phyloP scores from a whole-genome alignment of 1,140 invertebrate genomes.

The Pseudomyrmex sp. region DNA sequence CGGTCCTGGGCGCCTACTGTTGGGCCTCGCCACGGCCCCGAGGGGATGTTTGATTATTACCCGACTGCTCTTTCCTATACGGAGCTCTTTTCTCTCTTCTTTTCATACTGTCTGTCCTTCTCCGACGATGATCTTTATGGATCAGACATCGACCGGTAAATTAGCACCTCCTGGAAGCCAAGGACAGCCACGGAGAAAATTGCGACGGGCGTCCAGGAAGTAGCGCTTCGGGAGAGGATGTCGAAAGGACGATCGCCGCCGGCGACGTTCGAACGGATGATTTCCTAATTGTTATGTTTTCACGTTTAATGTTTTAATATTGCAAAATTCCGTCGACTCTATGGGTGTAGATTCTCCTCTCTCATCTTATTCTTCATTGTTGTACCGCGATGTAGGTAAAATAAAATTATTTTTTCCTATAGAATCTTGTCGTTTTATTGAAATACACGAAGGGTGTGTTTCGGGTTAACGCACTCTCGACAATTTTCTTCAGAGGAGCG shows the following conservation, averaged over 20 bases:
- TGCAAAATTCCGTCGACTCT: background rate
- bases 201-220: constrained; percentile 62
- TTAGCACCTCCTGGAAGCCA: constrained; percentile 71
- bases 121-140: constrained; percentile 66
- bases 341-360: no score
- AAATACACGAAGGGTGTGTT: background rate
- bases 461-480: constrained; percentile 18
- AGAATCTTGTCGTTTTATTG: no score
- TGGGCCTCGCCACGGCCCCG: constrained; percentile 66
- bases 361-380: no score
- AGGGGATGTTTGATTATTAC: constrained; percentile 75
- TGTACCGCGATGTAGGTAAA: no score
- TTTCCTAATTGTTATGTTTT: background rate
- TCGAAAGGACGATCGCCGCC: constrained; percentile 19
- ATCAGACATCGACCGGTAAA: constrained; percentile 70
- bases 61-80: constrained; percentile 62
- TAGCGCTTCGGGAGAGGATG: constrained; percentile 31
- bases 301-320: background rate
- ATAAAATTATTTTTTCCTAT: no score
- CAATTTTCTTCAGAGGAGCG: constrained; percentile 4
- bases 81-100: constrained; percentile 9
- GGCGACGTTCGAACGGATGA: background rate
- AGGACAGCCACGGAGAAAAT: constrained; percentile 61
- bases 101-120: constrained; percentile 15
- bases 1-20: constrained; percentile 72